These are phyloP conservation scores for Mnemiopsis leidyi DNA, from an alignment of 37 sponge, comb jelly and placozoan genomes.

Conservation along the genomic window DNA sequence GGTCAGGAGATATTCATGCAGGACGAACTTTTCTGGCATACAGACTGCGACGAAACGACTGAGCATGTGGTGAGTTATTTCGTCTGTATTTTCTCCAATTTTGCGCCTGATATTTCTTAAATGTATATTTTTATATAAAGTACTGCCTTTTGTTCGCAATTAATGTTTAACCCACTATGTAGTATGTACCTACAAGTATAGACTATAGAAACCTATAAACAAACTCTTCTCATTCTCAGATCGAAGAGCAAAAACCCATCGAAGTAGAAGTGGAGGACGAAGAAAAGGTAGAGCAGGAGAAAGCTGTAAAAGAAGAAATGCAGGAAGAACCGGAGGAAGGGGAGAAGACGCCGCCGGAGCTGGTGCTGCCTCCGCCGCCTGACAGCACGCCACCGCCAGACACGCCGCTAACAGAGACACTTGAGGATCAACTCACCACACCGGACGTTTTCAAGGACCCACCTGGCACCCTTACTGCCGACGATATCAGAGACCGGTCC, in stretches of 20 bases:
- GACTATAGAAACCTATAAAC: no score
- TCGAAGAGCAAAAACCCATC: not conserved
- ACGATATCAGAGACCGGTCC: not conserved
- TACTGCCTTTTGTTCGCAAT: no score
- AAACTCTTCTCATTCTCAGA: no score
- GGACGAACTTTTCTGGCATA: constrained; percentile 57
- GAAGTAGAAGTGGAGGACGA: not conserved
- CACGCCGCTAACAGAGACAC: not conserved
- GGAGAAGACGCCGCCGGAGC: not conserved
- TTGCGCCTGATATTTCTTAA: no score
- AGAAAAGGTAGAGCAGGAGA: not conserved
- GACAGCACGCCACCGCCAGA: not conserved
- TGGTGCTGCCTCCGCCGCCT: not conserved
- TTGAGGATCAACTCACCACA: not conserved
- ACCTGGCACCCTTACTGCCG: not conserved
- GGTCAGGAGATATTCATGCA: constrained; percentile 61
- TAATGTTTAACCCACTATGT: no score
- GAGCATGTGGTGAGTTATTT: constrained; percentile 1
- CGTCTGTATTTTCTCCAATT: no score
- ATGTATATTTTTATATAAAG: no score
- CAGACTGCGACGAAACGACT: constrained; percentile 1
- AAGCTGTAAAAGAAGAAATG: not conserved
- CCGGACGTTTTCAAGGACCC: not conserved
- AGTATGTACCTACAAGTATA: no score
- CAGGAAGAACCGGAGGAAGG: not conserved